Conservation (phyloP, 1,140 invertebrate genomes). For the Brachionus paranguensis region DNA sequence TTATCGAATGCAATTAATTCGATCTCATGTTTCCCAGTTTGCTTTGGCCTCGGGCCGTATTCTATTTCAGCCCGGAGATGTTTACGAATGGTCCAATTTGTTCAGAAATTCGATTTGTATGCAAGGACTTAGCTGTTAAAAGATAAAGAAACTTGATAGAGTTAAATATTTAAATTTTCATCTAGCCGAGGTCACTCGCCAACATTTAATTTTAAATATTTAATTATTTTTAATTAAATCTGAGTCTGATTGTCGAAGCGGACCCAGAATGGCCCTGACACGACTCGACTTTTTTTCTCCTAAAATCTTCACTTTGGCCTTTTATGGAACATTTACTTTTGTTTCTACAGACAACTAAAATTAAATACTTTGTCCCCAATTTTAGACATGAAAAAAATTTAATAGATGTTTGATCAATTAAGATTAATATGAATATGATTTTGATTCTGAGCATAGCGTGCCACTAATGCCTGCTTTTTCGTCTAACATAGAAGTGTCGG, state of each 20-base stretch:
- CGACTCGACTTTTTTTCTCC: background rate
- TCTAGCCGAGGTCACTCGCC: background rate
- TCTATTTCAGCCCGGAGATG: background rate
- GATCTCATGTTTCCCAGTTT: background rate
- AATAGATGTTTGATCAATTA: background rate
- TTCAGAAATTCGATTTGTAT: background rate
- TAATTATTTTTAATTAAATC: background rate
- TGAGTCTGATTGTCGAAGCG: background rate
- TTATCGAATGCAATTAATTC: background rate
- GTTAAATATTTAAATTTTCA: background rate
- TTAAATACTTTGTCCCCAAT: background rate
- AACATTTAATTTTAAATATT: background rate
- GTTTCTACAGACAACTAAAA: background rate
- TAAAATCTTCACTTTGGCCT: background rate
- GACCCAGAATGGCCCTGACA: background rate
- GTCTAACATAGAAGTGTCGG: constrained; percentile 32
- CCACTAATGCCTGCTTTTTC: constrained; percentile 13
- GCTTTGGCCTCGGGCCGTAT: background rate
- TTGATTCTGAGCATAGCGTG: background rate
- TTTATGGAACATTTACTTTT: background rate
- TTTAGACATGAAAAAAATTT: background rate
- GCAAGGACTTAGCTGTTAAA: background rate
- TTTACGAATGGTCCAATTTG: background rate
- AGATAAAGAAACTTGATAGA: background rate
- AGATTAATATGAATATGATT: background rate